Evolutionary conservation across 2,797 vertebrate species (phyloP).

Genomic region (Sebastolobus altivelis): DNA sequence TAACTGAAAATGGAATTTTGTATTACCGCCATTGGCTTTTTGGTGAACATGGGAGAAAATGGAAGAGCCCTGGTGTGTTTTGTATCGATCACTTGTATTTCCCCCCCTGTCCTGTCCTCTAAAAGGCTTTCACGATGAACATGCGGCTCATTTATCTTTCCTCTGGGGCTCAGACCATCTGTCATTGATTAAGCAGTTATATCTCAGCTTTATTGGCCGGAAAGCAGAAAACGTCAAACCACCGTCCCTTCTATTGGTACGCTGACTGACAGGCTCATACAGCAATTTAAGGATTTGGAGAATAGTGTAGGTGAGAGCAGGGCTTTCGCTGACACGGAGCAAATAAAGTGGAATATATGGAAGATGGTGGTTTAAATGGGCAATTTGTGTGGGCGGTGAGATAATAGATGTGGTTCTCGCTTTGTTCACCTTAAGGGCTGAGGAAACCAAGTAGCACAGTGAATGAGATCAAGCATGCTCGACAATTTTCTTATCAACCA

Average conservation of each 20-base stretch:
- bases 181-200: slow-evolving; percentile 57
- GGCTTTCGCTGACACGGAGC: slow-evolving; percentile 23
- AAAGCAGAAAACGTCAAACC: slow-evolving; percentile 32
- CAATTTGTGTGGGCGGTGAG: slow-evolving; percentile 30
- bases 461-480: background rate
- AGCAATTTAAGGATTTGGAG: slow-evolving; percentile 22
- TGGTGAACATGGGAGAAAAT: slow-evolving; percentile 14
- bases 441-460: slow-evolving; percentile 1
- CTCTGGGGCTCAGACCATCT: slow-evolving; percentile 14
- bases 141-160: slow-evolving; percentile 37
- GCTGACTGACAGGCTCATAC: slow-evolving; percentile 24
- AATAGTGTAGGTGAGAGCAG: slow-evolving; percentile 11
- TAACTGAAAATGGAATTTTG: slow-evolving; percentile 3
- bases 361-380: slow-evolving; percentile 25
- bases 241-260: background rate
- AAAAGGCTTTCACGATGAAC: slow-evolving; percentile 24
- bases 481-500: background rate
- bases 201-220: slow-evolving; percentile 29
- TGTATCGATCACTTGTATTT: slow-evolving; percentile 47
- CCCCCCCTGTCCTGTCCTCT: background rate
- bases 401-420: slow-evolving; percentile 8
- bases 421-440: background rate
- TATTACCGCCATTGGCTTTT: background rate
- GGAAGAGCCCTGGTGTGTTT: slow-evolving; percentile 16
- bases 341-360: slow-evolving; percentile 38